These are phyloP conservation scores for Dioctria rufipes DNA, from an alignment of 2,888 invertebrate genomes.

Conservation along the genomic window DNA sequence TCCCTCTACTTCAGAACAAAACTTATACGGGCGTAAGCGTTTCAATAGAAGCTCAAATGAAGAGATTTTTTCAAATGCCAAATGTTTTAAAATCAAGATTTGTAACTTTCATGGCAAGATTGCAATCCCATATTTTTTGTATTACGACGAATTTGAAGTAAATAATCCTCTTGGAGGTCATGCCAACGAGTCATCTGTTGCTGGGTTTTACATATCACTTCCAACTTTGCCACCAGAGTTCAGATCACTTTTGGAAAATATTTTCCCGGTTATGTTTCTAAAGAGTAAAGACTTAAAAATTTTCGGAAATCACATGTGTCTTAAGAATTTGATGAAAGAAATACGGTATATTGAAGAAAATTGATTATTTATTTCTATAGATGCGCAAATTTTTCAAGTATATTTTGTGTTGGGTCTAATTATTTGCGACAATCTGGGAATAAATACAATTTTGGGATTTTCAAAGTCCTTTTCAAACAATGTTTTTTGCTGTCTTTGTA, in stretches of 20 bases:
- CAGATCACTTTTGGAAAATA: slow-evolving; percentile 12
- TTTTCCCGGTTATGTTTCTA: slow-evolving; percentile 51
- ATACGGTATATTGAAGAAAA: too few species aligned
- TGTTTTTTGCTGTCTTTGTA: too few species aligned
- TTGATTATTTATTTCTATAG: too few species aligned
- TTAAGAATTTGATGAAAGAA: too few species aligned
- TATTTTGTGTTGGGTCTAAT: too few species aligned
- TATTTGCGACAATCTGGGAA: too few species aligned
- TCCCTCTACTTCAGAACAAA: too few species aligned
- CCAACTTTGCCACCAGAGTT: not conserved
- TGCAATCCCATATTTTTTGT: not conserved
- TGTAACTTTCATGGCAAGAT: not conserved
- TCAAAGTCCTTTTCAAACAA: too few species aligned
- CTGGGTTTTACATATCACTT: not conserved
- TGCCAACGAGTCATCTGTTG: not conserved
- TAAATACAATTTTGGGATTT: too few species aligned
- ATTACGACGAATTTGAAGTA: slow-evolving; percentile 7
- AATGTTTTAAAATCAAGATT: not conserved
- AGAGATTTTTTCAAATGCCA: slow-evolving; percentile 7
- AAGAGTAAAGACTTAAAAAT: slow-evolving; percentile 50
- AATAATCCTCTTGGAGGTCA: slow-evolving; percentile 7
- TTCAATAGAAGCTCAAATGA: too few species aligned
- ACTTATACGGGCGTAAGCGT: too few species aligned
- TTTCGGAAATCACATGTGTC: slow-evolving; percentile 52
- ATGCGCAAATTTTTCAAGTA: too few species aligned